phyloP scores from a whole-genome alignment of 37 sponge, comb jelly and placozoan genomes.

The Halisarca cf. caerulea region DNA sequence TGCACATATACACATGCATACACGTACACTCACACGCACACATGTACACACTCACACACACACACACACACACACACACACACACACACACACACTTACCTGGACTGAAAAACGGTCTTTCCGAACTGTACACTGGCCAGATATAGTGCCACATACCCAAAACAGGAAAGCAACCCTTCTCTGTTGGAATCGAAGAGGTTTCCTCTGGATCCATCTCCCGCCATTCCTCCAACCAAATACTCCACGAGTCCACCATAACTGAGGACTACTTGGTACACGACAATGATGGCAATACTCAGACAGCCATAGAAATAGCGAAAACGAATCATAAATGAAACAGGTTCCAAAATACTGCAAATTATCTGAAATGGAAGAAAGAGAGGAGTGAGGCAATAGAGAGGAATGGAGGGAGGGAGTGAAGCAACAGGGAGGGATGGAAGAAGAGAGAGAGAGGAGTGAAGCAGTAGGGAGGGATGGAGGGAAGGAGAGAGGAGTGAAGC shows the following conservation, averaged over 20 bases:
- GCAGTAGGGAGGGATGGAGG: background rate
- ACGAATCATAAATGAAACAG: background rate
- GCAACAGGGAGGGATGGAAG: background rate
- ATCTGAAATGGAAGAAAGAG: background rate
- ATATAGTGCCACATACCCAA: constrained; percentile 88
- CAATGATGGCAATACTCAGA: constrained; percentile 7
- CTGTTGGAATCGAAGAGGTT: constrained; percentile 87
- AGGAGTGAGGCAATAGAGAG: too few species aligned
- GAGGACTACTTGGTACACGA: constrained; percentile 66
- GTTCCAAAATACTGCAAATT: background rate
- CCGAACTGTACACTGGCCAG: constrained; percentile 78
- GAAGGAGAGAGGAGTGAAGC: constrained; percentile 9
- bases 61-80: constrained; percentile 31
- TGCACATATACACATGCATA: background rate
- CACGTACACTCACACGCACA: background rate
- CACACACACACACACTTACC: constrained; percentile 29
- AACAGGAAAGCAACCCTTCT: constrained; percentile 87
- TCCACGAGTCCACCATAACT: constrained; percentile 44
- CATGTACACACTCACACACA: background rate
- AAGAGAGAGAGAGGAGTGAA: background rate
- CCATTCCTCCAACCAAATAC: constrained; percentile 67
- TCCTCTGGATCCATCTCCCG: constrained; percentile 58
- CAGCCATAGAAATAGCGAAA: constrained; percentile 23
- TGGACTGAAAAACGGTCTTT: constrained; percentile 54
- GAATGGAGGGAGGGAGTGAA: background rate